Conservation (phyloP, 1,140 invertebrate genomes). For the Campoletis sonorensis region DNA sequence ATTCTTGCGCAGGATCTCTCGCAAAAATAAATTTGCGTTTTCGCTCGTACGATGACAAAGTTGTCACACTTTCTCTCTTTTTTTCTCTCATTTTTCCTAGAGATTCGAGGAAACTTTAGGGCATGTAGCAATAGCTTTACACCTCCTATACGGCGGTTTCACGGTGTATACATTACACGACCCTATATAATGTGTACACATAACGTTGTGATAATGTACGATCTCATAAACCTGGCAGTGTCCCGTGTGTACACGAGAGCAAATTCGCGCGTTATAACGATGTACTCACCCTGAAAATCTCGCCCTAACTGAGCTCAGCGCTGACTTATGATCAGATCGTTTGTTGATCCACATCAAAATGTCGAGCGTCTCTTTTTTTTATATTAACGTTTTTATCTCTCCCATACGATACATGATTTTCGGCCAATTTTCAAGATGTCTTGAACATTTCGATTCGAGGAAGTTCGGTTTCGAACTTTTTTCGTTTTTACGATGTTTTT, state of each 20-base stretch:
- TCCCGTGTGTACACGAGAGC: slow-evolving; percentile 33
- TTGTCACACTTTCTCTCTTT: slow-evolving; percentile 49
- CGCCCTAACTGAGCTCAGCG: not conserved
- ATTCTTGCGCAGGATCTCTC: slow-evolving; percentile 31
- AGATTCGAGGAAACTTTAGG: slow-evolving; percentile 26
- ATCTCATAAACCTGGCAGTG: slow-evolving; percentile 64
- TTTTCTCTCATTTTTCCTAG: not conserved
- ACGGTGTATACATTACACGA: slow-evolving; percentile 17
- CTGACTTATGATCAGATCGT: no score
- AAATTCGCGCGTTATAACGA: slow-evolving; percentile 55
- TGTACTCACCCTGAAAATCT: slow-evolving; percentile 52
- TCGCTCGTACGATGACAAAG: slow-evolving; percentile 56
- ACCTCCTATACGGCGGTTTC: slow-evolving; percentile 32
- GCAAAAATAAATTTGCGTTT: slow-evolving; percentile 62
- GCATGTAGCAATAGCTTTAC: slow-evolving; percentile 21
- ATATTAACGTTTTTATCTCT: no score
- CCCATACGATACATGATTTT: no score
- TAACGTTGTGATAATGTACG: slow-evolving; percentile 59
- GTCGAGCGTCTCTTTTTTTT: no score
- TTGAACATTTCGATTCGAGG: no score
- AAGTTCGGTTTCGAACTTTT: no score
- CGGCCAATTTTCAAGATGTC: no score
- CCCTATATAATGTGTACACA: slow-evolving; percentile 27
- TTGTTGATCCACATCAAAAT: no score
- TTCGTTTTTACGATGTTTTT: no score